Conservation (phyloP, 2,797 vertebrate genomes). For the Erpetoichthys calabaricus region DNA sequence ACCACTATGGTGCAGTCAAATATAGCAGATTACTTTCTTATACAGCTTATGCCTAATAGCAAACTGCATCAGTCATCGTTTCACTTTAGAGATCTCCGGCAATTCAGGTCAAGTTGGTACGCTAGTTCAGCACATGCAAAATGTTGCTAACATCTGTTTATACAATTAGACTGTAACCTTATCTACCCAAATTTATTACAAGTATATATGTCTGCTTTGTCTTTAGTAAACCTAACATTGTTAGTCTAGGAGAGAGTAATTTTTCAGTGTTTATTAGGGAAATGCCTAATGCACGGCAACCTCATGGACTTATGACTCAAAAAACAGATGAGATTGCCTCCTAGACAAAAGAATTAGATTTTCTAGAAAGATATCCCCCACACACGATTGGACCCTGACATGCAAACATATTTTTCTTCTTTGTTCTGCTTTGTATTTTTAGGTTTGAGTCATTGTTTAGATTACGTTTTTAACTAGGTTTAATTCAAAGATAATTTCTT, state of each 20-base stretch:
- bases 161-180: slow-evolving; percentile 29
- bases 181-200: slow-evolving; percentile 30
- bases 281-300: slow-evolving; percentile 9
- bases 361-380: background rate
- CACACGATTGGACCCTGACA: background rate
- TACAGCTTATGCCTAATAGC: slow-evolving; percentile 1
- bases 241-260: slow-evolving; percentile 29
- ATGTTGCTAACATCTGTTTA: slow-evolving; percentile 19
- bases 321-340: slow-evolving; percentile 11
- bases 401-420: slow-evolving; percentile 9
- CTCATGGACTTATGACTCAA: slow-evolving; percentile 8
- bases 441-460: slow-evolving; percentile 3
- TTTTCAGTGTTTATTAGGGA: slow-evolving; percentile 29
- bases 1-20: too few relatives aligned
- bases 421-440: background rate
- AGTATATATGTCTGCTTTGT: slow-evolving; percentile 35
- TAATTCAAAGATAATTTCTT: too few relatives aligned
- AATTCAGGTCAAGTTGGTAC: slow-evolving; percentile 23
- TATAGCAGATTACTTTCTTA: too few relatives aligned
- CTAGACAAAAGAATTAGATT: slow-evolving; percentile 10
- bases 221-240: slow-evolving; percentile 27
- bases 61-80: slow-evolving; percentile 23
- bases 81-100: slow-evolving; percentile 16
- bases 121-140: slow-evolving; percentile 18
- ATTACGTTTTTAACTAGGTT: background rate